phyloP scores from a whole-genome alignment of 2,888 invertebrate genomes.

The Heteromurus nitidus region DNA sequence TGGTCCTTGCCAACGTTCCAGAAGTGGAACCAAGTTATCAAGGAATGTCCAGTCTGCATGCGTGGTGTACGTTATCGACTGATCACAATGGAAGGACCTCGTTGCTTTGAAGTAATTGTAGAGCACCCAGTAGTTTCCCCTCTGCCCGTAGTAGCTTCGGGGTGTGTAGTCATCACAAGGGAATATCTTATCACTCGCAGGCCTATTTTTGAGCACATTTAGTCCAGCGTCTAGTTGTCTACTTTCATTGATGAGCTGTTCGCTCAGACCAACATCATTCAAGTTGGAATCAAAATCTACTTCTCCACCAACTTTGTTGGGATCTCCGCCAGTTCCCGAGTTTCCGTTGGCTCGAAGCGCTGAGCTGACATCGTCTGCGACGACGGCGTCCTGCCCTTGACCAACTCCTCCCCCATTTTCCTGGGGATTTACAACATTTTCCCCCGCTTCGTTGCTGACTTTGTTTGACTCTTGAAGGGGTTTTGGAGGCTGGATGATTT shows the following conservation, averaged over 20 bases:
- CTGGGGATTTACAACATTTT: background rate
- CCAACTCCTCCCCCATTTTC: conserved; percentile 2
- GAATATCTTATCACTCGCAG: conserved; percentile 74
- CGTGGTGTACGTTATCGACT: conserved; percentile 92
- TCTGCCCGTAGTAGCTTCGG: conserved; percentile 81
- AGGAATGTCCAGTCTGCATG: conserved; percentile 94
- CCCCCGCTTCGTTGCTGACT: conserved; percentile 25
- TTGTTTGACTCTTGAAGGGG: conserved; percentile 31
- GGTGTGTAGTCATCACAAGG: conserved; percentile 82
- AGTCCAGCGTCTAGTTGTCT: conserved; percentile 33
- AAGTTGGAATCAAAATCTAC: conserved; percentile 57
- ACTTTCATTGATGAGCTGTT: conserved; percentile 54
- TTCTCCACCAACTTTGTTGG: conserved; percentile 27
- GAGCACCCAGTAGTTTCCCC: conserved; percentile 91
- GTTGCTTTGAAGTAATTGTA: conserved; percentile 89
- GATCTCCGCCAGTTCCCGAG: background rate
- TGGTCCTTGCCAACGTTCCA: conserved; percentile 92
- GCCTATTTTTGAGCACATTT: conserved; percentile 32
- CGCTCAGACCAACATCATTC: conserved; percentile 33
- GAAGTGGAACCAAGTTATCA: conserved; percentile 89
- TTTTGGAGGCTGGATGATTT: conserved; percentile 22
- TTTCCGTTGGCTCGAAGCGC: conserved; percentile 9
- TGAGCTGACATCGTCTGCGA: conserved; percentile 26
- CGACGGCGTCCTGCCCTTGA: conserved; percentile 24
- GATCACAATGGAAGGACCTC: conserved; percentile 83